Evolutionary conservation across 2,113 vertebrate species (phyloP).

Genomic region (Coptodon bakossiorum): DNA sequence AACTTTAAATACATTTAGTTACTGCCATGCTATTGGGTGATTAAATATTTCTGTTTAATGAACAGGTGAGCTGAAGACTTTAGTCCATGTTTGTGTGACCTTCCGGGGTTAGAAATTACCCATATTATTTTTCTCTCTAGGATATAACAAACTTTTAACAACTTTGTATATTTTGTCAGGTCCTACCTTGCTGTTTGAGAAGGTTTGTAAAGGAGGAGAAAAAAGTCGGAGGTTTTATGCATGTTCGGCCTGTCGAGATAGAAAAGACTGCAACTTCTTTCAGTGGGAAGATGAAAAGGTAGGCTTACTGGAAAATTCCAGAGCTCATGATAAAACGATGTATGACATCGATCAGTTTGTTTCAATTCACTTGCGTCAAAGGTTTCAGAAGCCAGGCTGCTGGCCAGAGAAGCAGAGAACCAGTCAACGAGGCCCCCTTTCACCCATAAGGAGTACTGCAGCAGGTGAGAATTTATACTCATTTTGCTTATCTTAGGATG

Average conservation of each 20-base stretch:
- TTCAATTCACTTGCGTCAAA: conserved; percentile 19
- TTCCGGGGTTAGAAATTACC: accelerated
- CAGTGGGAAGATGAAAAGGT: conserved; percentile 97
- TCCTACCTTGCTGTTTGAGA: conserved; percentile 86
- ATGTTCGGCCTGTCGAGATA: conserved; percentile 90
- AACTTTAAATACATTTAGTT: not conserved
- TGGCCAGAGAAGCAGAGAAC: conserved; percentile 80
- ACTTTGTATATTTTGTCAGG: conserved; percentile 61
- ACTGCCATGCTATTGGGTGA: not conserved
- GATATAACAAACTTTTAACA: not conserved
- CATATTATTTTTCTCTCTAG: not conserved
- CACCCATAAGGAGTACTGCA: conserved; percentile 74
- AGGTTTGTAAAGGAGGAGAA: conserved; percentile 57
- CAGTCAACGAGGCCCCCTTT: conserved; percentile 67
- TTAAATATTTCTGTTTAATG: not conserved
- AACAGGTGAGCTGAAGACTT: not conserved
- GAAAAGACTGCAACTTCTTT: conserved; percentile 91
- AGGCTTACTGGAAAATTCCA: not conserved
- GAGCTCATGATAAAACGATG: not conserved
- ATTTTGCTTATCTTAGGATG: not conserved
- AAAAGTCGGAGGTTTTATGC: conserved; percentile 82
- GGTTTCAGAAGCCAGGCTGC: conserved; percentile 80
- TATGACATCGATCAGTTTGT: accelerated
- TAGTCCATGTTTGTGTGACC: not conserved
- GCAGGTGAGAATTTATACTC: conserved; percentile 69